A percentile compares a stretch with the other conserved stretches of the same genome.
Evolutionary conservation across 2,797 vertebrate species (phyloP).

Genomic region (Malacoctenus gilli): DNA sequence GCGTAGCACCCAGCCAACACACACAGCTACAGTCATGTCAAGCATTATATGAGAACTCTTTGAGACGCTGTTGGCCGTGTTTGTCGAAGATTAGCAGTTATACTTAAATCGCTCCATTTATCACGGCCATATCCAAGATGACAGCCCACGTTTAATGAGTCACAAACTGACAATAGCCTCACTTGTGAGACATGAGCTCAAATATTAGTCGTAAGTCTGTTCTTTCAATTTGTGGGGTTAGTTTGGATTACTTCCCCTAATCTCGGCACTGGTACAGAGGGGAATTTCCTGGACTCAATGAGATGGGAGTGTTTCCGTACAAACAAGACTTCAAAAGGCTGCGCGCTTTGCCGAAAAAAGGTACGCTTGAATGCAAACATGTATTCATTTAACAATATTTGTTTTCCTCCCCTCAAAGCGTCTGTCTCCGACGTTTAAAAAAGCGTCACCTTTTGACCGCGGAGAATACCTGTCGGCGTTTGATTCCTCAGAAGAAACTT

Average conservation of each 20-base stretch:
- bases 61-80: constrained; percentile 45
- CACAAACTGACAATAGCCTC: constrained; percentile 71
- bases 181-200: constrained; percentile 78
- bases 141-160: constrained; percentile 71
- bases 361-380: constrained; percentile 78
- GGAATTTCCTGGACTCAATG: constrained; percentile 75
- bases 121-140: constrained; percentile 66
- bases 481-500: constrained; percentile 68
- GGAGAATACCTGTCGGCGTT: constrained; percentile 68
- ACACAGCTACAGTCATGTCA: constrained; percentile 36
- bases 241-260: constrained; percentile 77
- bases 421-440: constrained; percentile 77
- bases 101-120: constrained; percentile 65
- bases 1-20: constrained; percentile 19
- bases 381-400: constrained; percentile 76
- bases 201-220: constrained; percentile 79
- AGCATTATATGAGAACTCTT: constrained; percentile 45
- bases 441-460: constrained; percentile 79
- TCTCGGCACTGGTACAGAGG: constrained; percentile 62
- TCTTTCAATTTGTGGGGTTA: constrained; percentile 77
- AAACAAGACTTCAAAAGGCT: constrained; percentile 81
- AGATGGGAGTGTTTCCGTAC: constrained; percentile 79
- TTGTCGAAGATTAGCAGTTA: constrained; percentile 66
- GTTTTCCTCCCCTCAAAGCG: constrained; percentile 68
- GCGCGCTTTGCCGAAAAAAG: constrained; percentile 74